Evolutionary conservation across 2,113 vertebrate species (phyloP), one percentile per base, ranked within the genome.

Genomic region (Nestor notabilis): DNA sequence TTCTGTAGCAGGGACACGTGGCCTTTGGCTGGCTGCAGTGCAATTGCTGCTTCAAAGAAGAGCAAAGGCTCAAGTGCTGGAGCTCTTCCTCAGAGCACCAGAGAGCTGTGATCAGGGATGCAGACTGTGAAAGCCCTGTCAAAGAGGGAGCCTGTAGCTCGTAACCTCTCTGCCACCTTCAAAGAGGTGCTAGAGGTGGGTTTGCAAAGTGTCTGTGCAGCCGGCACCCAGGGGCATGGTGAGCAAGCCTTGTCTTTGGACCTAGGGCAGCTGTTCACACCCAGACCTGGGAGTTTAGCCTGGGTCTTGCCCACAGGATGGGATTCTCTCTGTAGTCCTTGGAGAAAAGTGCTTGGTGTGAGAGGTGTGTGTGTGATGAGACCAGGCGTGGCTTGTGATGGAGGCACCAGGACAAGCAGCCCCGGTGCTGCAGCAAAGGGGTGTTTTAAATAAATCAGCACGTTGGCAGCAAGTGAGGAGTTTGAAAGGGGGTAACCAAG

Each of bases 131-230:
- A 23, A 64, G 49, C 44, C 27, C 35, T 64, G 79, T 47, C 35
- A 6, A 33, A 25, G 69, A 33, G 43, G 13, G 50, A 68, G n/a
- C 78, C 43, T 37, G 39, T 1, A 29, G 82, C 24, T 1, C 16
- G 25, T 47, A 6, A 55, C 7, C 27, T 43, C 70, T 37, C 37
- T 1, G 1, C 10, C 11, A 6, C 43, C 47, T 49, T 31, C 61
- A 28, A 9, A 21, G 19, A 9, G 2, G 13, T 20, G 7, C 18
- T 33, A 9, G 39, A 49, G 78, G 37, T 4, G 65, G 18, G 27
- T 41, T 85, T 71, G 70, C 56, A 52, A 3, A n/a, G 33, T 0
- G 0, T 11, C 72, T 25, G 52, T 0, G 0, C 60, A 72, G 55
- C 82, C 1, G 1, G 70, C 16, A 12, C 56, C 16, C 0, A 0